Base-by-base conservation (phyloP, 53 echinoderm and acorn worm genomes). In the Paelopatides confundens region DNA sequence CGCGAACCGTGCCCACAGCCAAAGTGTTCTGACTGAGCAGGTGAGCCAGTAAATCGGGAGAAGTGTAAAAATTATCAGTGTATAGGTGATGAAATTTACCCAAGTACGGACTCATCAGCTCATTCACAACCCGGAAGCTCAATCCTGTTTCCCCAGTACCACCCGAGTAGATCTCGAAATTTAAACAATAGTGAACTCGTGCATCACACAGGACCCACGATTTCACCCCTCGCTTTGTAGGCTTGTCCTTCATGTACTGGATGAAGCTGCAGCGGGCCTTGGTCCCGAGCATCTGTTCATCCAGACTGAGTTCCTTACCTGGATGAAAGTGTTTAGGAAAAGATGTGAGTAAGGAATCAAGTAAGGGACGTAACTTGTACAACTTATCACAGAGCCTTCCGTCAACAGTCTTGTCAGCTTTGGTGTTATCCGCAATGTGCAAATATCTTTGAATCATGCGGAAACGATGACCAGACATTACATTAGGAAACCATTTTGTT, bases 261-360 rank as follows among this genome's bases (percentile, higher is more conserved):
- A 82, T 32, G 62, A 82, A 82, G 63, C 62, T 33, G 62, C 35
- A 38, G 2, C 82, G 82, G 43, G 37, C 35, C 30, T 63, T 82
- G 36, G 82, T 82, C 38, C 82, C 82, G 30, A 82, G 26, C 82
- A 82, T 82, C 65, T 63, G 62, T 35, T 82, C 82, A 63, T 82
- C 82, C 49, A 82, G 31, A 62, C 63, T 63, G 31, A 63, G 39
- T 24, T 82, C 64, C 24, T 35, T 63, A 35, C 63, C 17, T 36
- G 82, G 82, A 63, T 33, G 18, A 30, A 29, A 63, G 82, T 82
- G 82, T 37, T 35, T 27, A 35, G 62, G 63, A 27, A 63, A 82
- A 64, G 82, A 82, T 82, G 63, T 43, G 28, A 37, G n/a, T 31
- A 82, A 38, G 63, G 36, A 63, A 62, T 82, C 82, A 38, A 82